These are phyloP conservation scores for Lordiphosa clarofinis DNA, from an alignment of 1,140 invertebrate genomes.

Conservation along the genomic window DNA sequence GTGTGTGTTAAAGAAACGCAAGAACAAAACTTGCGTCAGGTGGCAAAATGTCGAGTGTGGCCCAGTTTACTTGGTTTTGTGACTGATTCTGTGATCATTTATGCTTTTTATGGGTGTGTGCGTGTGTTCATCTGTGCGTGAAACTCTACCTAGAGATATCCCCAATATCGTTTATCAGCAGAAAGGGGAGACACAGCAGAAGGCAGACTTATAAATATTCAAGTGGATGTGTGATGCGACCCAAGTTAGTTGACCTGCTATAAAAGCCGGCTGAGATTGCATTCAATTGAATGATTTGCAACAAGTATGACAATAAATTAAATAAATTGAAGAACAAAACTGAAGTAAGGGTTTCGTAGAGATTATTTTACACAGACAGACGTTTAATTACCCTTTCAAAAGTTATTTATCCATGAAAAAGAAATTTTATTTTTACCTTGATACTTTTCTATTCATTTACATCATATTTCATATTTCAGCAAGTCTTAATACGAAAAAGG, in stretches of 20 bases:
- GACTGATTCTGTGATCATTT: constrained; percentile 25
- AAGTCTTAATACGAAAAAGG: too few species aligned
- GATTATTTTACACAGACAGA: background rate
- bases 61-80: too few species aligned
- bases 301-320: constrained; percentile 30
- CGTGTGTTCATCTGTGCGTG: constrained; percentile 44
- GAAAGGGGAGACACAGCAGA: background rate
- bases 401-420: too few species aligned
- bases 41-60: constrained; percentile 3
- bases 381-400: background rate
- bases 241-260: constrained; percentile 16
- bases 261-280: constrained; percentile 1
- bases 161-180: constrained; percentile 17
- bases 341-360: background rate
- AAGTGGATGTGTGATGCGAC: constrained; percentile 11
- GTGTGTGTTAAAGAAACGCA: constrained; percentile 1
- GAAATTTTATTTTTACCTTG: too few species aligned
- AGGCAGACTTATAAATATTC: constrained; percentile 38
- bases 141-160: constrained; percentile 28
- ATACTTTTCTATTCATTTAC: too few species aligned
- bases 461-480: too few species aligned
- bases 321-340: constrained; percentile 12
- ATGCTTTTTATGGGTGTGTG: constrained; percentile 14
- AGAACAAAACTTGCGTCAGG: background rate
- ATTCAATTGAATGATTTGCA: constrained; percentile 41